These are phyloP conservation scores for Drosophila punjabiensis DNA, from an alignment of 1,140 invertebrate species.

Conservation along the genomic window DNA sequence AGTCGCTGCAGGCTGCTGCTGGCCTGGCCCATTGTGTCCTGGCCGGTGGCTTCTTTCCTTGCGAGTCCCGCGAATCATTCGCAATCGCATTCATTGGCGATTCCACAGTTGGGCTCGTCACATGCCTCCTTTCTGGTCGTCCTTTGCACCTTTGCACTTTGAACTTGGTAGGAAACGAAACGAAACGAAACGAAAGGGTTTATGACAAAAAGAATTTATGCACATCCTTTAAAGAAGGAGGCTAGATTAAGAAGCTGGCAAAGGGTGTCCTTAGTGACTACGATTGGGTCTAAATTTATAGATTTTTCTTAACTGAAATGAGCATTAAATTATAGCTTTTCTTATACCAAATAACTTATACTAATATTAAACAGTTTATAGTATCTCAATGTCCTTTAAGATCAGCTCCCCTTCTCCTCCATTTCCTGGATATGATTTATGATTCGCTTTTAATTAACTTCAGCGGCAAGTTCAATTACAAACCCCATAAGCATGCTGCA, in stretches of 20 bases:
- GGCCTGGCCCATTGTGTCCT: slow-evolving; percentile 63
- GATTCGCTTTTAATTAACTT: slow-evolving; percentile 12
- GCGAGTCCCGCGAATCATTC: slow-evolving; percentile 63
- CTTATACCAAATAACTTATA: neutral
- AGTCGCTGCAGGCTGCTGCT: slow-evolving; percentile 43
- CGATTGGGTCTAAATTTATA: neutral
- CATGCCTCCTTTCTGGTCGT: slow-evolving; percentile 36
- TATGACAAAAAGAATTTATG: neutral
- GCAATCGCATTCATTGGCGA: slow-evolving; percentile 66
- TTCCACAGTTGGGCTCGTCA: slow-evolving; percentile 67
- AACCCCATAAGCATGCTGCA: slow-evolving; percentile 9
- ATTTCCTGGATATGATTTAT: neutral
- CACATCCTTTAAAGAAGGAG: neutral
- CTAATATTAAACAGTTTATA: neutral
- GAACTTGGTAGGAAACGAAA: slow-evolving; percentile 2
- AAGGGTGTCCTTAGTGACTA: neutral
- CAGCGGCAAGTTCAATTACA: slow-evolving; percentile 16
- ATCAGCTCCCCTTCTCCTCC: neutral
- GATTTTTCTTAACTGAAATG: neutral
- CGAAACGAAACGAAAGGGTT: slow-evolving; percentile 1
- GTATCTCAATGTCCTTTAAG: too few species aligned
- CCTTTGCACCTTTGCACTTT: slow-evolving; percentile 30
- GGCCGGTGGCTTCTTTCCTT: slow-evolving; percentile 58
- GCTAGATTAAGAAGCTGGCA: neutral
- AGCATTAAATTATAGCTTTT: neutral